phyloP scores from a whole-genome alignment of 2,888 invertebrate genomes.

The Aethes cnicana region DNA sequence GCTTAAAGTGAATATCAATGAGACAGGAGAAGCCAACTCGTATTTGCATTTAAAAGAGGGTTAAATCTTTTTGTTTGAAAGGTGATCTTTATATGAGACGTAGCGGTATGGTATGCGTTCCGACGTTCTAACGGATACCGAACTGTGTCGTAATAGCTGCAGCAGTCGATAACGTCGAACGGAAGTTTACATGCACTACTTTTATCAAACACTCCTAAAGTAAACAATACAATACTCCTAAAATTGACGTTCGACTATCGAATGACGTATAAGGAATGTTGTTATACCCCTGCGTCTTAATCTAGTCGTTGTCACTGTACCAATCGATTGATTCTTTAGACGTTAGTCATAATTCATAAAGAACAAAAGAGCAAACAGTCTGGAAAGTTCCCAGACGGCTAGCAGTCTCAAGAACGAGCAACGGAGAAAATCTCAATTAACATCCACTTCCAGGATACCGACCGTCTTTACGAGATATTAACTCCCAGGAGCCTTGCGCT shows the following conservation, averaged over 20 bases:
- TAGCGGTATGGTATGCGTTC: no score
- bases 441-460: constrained; percentile 31
- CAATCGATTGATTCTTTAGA: neutral
- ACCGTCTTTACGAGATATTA: constrained; percentile 17
- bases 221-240: neutral
- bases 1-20: constrained; percentile 3
- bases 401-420: neutral
- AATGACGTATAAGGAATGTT: no score
- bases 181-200: constrained; percentile 20
- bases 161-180: constrained; percentile 18
- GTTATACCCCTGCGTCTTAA: no score
- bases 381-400: constrained; percentile 8
- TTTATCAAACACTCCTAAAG: constrained; percentile 12
- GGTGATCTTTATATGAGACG: no score
- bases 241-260: no score
- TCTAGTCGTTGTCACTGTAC: no score
- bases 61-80: neutral
- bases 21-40: constrained; percentile 3
- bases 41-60: constrained; percentile 8
- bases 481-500: constrained; percentile 30
- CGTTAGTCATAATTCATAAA: neutral
- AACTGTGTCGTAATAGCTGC: constrained; percentile 11
- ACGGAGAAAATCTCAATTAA: constrained; percentile 25
- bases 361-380: neutral
- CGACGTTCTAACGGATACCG: constrained; percentile 14